Conservation (phyloP, 2,797 vertebrate genomes). For the Vespertilio murinus region DNA sequence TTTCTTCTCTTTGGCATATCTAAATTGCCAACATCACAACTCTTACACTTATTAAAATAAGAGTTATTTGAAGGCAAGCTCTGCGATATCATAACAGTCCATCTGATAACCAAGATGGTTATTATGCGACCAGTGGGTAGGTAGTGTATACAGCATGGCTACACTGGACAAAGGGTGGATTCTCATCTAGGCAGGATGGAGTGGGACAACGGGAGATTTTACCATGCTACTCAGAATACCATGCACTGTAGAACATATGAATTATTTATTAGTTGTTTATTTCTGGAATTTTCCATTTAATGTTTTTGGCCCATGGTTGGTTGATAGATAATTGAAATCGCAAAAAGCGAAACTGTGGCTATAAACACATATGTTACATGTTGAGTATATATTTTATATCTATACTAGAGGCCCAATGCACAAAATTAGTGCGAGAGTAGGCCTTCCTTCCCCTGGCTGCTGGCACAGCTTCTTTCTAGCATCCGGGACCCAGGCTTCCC, state of each 20-base stretch:
- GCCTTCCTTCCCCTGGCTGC: no score
- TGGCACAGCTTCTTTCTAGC: no score
- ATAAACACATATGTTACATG: background rate
- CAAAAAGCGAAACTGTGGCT: background rate
- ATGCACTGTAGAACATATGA: background rate
- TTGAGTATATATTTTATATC: background rate
- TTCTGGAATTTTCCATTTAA: background rate
- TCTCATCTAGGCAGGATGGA: background rate
- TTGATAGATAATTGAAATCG: background rate
- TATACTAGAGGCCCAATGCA: background rate
- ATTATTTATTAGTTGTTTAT: background rate
- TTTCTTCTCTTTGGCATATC: background rate
- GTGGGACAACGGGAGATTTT: background rate
- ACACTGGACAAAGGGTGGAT: background rate
- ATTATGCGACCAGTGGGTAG: background rate
- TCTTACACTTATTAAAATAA: background rate
- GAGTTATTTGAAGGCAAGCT: background rate
- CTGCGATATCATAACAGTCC: background rate
- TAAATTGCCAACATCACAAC: background rate
- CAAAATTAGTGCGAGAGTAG: no score
- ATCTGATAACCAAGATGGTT: background rate
- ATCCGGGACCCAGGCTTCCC: no score
- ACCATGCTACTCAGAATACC: background rate
- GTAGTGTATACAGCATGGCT: background rate
- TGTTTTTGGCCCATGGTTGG: background rate